Base-by-base conservation (phyloP, 2,113 vertebrate genomes). In the Forbesichthys agassizii region DNA sequence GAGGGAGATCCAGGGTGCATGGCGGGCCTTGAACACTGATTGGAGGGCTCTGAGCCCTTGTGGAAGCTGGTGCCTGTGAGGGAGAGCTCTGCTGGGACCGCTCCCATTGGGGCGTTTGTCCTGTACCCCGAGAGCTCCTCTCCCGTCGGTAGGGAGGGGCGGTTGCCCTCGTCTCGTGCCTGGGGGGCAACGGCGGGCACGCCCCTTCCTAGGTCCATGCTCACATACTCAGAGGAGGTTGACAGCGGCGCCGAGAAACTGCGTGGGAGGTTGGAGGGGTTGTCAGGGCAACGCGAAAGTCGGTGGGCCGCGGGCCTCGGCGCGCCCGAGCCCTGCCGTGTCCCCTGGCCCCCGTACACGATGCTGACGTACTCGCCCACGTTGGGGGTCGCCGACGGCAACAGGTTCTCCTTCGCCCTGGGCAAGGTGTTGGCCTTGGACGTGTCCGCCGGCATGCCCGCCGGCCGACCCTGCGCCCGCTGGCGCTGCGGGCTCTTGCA, bases 281-380 rank as follows among this genome's bases (percentile, higher is more conserved):
- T 87, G 71, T 85, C 83, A 11, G 91, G 87, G 73, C 81, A 87
- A 63, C 87, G 74, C 7, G 85, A 75, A 0, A 88, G 87, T 33
- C 87, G 84, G 54, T 91, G 89, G 27, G 27, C 27, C 47, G 86
- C 11, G 4, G 88, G 85, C 51, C 88, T 80, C 7, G 88, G 85
- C 12, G 89, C 84, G 49, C 88, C 67, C n/a, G 77, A 74, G 10
- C 71, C 79, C 5, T 63, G 61, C 62, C 71, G 33, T 33, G 49
- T 62, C 63, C 75, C 78, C 33, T 66, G 67, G 2, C 73, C 67
- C 66, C 77, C 69, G 51, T 84, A 92, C 36, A 89, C 75, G 27
- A 94, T 94, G 65, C 89, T 91, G 57, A 93, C 89, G 48, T 94
- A 94, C 67, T 95, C 92, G 33, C 91, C 91, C 0, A 90, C 88